Evolutionary conservation across 2,888 invertebrate species (phyloP), one percentile per base, ranked within the genome.

Genomic region (Sesamia inferens): DNA sequence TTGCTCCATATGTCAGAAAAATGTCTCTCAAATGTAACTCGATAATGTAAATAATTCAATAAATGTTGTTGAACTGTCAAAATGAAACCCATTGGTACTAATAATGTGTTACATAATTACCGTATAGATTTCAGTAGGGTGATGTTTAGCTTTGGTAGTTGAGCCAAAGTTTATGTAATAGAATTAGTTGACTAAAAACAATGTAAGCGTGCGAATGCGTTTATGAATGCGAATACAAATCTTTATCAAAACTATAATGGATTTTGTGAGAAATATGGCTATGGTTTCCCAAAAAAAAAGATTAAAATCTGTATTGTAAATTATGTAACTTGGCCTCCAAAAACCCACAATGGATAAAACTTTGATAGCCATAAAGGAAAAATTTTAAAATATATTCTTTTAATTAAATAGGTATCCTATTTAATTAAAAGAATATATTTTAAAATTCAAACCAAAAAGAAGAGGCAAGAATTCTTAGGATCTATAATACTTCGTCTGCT

Each of bases 201-300:
- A 74, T 79, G 61, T 64, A 16, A 74, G 42, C 65, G 75, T 87
- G 85, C 68, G 85, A 85, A 78, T 51, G 39, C 72, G 44, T 69
- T 63, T 68, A 70, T 54, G 57, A 81, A 78, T 51, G 39, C 72
- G 44, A 69, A 61, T 68, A 70, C 47, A 54, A 81, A 81, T 81
- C 68, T 71, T 81, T 65, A 54, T 68, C 59, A 71, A 71, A 63
- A 58, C 13, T 42, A 66, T 67, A 65, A 84, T 76, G 55, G 19
- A 55, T 66, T 47, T 57, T n/a, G 71, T 84, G 84, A 57, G 82
- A 81, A 81, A 76, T 68, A 13, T 81, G 8, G 13, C 24, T 84
- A 81, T 64, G 62, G n/a, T 68, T 83, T 73, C 39, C 16, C 31
- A 31, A 31, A 31, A 31, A 31, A 31, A 31, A 67, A 69, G 68